These are phyloP conservation scores for Steatocranus sp. DNA, from an alignment of 2,797 vertebrate species.

Conservation along the genomic window DNA sequence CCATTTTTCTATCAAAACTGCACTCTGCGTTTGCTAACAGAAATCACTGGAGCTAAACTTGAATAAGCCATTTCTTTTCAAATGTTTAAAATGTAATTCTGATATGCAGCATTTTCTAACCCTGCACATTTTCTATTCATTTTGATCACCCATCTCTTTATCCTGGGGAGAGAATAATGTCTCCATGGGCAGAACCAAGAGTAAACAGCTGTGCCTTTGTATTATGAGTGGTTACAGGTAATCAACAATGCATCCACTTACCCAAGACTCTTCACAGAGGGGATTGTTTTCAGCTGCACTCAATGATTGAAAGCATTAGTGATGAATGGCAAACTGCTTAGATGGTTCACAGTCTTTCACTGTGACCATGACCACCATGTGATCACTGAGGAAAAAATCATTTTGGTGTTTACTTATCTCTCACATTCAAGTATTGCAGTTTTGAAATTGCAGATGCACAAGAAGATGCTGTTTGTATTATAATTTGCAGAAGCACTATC, in stretches of 20 bases:
- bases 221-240: slow-evolving; percentile 74
- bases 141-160: slow-evolving; percentile 49
- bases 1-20: not conserved
- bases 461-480: slow-evolving; percentile 13
- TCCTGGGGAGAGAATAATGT: slow-evolving; percentile 45
- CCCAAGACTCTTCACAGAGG: slow-evolving; percentile 68
- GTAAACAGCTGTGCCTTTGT: slow-evolving; percentile 78
- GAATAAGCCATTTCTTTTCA: slow-evolving; percentile 7
- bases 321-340: slow-evolving; percentile 72
- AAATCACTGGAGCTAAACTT: slow-evolving; percentile 5
- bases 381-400: not conserved
- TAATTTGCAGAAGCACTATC: not conserved
- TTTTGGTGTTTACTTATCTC: slow-evolving; percentile 23
- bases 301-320: slow-evolving; percentile 78
- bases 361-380: slow-evolving; percentile 21
- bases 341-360: slow-evolving; percentile 59
- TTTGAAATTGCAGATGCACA: slow-evolving; percentile 19
- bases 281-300: slow-evolving; percentile 73
- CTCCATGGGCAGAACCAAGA: slow-evolving; percentile 53
- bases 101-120: slow-evolving; percentile 9
- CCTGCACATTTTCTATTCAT: slow-evolving; percentile 22
- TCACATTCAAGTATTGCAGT: not conserved
- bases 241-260: slow-evolving; percentile 80
- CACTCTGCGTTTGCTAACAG: not conserved
- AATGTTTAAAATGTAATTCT: slow-evolving; percentile 16